Conservation (phyloP, 2,888 invertebrate species). For the Lithophane socia region DNA sequence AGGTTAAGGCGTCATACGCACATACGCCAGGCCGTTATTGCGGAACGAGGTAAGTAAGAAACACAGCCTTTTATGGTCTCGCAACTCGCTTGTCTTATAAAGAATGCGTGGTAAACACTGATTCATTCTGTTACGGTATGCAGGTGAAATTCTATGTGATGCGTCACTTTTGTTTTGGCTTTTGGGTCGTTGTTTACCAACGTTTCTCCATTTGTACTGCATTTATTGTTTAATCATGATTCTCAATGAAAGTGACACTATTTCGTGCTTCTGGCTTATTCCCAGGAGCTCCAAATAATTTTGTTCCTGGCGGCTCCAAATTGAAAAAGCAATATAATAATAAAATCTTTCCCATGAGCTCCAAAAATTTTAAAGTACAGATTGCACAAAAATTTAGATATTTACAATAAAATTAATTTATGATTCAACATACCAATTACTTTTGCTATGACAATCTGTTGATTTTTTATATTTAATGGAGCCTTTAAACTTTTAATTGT, state of each 20-base stretch:
- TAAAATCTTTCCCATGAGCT: no score
- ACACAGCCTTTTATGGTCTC: slow-evolving; percentile 76
- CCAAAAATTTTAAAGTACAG: no score
- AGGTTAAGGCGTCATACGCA: slow-evolving; percentile 81
- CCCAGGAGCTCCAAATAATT: no score
- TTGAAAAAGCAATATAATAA: no score
- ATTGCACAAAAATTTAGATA: no score
- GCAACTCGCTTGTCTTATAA: slow-evolving; percentile 68
- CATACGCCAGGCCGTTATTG: slow-evolving; percentile 80
- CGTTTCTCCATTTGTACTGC: neutral
- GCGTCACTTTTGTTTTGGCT: slow-evolving; percentile 49
- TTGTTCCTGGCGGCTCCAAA: no score
- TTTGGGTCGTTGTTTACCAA: slow-evolving; percentile 20
- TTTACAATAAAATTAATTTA: no score
- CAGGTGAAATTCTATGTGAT: slow-evolving; percentile 59
- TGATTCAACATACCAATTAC: no score
- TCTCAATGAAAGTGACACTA: slow-evolving; percentile 1
- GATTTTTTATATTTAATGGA: no score
- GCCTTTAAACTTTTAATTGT: no score
- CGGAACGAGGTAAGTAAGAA: slow-evolving; percentile 86
- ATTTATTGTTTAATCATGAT: neutral
- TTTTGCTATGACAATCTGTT: no score
- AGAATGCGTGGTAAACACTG: slow-evolving; percentile 77
- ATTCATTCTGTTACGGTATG: slow-evolving; percentile 69
- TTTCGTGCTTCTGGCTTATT: neutral